A percentile compares a stretch with the other conserved stretches of the same genome.
Evolutionary conservation across 2,113 vertebrate genomes (phyloP).

Genomic region (Burhinus bistriatus): DNA sequence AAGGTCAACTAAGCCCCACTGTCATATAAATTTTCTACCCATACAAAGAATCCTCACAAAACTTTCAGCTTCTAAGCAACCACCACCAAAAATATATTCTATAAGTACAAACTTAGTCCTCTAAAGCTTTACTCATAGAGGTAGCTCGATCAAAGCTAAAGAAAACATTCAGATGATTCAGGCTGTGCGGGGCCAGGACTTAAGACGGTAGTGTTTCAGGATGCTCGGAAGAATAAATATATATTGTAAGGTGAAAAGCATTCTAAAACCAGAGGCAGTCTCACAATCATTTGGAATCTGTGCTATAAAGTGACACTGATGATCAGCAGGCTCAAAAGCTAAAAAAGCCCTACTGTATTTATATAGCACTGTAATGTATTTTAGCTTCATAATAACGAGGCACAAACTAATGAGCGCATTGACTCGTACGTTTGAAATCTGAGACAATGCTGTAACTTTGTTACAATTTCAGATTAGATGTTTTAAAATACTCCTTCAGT

Average conservation of each 20-base stretch:
- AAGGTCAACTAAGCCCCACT: background rate
- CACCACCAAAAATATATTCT: background rate
- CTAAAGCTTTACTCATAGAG: background rate
- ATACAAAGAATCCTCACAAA: background rate
- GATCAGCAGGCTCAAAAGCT: conserved; percentile 7
- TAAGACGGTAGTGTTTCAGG: background rate
- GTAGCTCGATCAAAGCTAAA: background rate
- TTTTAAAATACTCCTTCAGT: background rate
- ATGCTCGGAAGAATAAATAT: background rate
- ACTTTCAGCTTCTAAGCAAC: background rate
- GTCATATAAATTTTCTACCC: background rate
- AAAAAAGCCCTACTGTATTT: background rate
- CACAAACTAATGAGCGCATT: background rate
- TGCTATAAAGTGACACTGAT: background rate
- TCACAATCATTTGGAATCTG: background rate
- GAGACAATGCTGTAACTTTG: background rate
- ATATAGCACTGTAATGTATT: background rate
- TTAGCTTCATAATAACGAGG: background rate
- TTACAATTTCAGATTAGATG: background rate
- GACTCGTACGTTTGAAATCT: background rate
- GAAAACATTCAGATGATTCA: background rate
- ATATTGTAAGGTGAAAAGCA: background rate
- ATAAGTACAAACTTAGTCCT: background rate
- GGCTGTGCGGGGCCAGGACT: background rate
- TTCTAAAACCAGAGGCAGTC: background rate